A percentile compares a stretch with the other conserved stretches of the same genome.
Conservation (phyloP, 2,113 vertebrate species). For the Gyps fulvus region DNA sequence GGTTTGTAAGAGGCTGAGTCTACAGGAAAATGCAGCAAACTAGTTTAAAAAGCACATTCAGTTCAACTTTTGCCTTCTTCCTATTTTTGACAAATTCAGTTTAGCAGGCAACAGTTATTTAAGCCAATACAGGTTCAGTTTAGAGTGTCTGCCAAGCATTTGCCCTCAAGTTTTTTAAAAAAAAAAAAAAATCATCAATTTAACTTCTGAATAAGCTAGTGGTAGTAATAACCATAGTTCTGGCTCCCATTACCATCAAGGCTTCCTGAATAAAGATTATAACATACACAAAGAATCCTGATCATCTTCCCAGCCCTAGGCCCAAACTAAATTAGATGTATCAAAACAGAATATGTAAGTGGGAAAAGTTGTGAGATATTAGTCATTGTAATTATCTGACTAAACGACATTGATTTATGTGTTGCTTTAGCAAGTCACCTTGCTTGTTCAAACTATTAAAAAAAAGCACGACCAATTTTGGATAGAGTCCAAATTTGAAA, state of each 20-base stretch:
- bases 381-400: slow-evolving; percentile 12
- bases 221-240: not conserved
- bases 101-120: not conserved
- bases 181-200: not conserved
- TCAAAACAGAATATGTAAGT: not conserved
- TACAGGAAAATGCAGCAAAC: not conserved
- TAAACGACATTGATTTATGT: not conserved
- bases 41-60: not conserved
- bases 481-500: not conserved
- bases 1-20: not conserved
- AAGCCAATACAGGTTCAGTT: not conserved
- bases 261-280: not conserved
- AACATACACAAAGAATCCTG: not conserved
- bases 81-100: not conserved
- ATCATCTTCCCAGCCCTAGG: not conserved
- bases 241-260: not conserved
- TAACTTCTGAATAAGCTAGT: not conserved
- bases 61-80: not conserved
- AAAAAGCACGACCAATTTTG: not conserved
- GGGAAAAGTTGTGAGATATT: not conserved
- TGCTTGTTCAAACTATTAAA: not conserved
- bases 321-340: not conserved
- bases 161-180: not conserved
- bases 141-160: not conserved
- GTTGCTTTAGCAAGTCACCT: not conserved